Evolutionary conservation across 2,888 invertebrate genomes (phyloP), one percentile per base, ranked within the genome.

Genomic region (Scaptodrosophila latifasciaeformis): DNA sequence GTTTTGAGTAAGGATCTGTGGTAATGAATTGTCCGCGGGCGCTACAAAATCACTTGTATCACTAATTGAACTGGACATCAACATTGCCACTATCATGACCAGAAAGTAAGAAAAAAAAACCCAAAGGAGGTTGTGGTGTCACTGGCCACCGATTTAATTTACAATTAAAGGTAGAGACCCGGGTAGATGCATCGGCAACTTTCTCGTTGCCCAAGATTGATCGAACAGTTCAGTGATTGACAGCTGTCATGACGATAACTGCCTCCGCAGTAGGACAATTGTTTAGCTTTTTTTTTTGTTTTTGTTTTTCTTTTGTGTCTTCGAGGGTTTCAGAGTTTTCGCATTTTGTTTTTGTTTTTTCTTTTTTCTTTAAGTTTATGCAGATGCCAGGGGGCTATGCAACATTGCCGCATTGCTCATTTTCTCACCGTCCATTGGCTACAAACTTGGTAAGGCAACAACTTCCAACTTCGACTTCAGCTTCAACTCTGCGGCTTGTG

Each of bases 241-340:
- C 78, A 77, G 81, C 78, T 79, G 78, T 79, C 78, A 80, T 54
- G 76, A 62, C 67, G 81, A 79, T 81, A 80, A 72, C 76, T 37
- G 13, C 15, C 15, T 10, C 37, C 69, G 71, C 79, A 59, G 46
- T 63, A 76, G 76, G 3, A 10, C 79, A 72, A 70, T 59, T 59
- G 31, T 19, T 10, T 19, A n/a, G 49, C 15, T 21, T 31, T 30
- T 49, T 37, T 37, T 24, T 24, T 5, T 3, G 3, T 24, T 24
- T 24, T 24, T 24, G 4, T 24, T 24, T 24, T 3, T 7, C 7
- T 5, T 3, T 24, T 24, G 24, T 3, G 24, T 24, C 7, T 37
- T 17, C 17, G 37, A 13, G 17, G 17, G 17, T 37, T 13, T 17
- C 24, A 24, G 4, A 24, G 4, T 37, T 37, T 24, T 24, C 3